Conservation (phyloP, 2,888 invertebrate genomes). For the Lathronympha strigana region DNA sequence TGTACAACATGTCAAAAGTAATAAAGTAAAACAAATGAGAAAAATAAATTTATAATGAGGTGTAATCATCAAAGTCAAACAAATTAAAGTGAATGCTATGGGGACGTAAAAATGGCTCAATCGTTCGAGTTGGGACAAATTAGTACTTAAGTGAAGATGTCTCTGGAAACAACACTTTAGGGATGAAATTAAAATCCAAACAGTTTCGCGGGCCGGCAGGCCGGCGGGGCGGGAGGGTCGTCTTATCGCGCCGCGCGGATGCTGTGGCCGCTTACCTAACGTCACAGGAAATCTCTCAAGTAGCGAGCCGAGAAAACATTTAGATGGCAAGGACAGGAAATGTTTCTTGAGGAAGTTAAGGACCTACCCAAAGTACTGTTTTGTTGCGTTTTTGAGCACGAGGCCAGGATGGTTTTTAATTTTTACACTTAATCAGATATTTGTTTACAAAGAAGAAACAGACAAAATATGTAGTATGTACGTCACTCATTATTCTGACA, state of each 20-base stretch:
- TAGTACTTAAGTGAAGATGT: slow-evolving; percentile 75
- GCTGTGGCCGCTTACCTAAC: slow-evolving; percentile 73
- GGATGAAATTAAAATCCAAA: slow-evolving; percentile 82
- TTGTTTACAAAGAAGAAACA: too few relatives aligned
- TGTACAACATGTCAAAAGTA: not conserved
- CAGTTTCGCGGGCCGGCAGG: slow-evolving; percentile 61
- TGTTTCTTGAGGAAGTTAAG: slow-evolving; percentile 1
- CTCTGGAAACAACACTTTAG: slow-evolving; percentile 81
- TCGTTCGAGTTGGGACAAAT: slow-evolving; percentile 75
- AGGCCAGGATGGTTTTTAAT: not conserved
- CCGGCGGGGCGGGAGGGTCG: slow-evolving; percentile 52
- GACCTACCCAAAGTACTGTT: too few relatives aligned
- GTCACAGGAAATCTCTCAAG: slow-evolving; percentile 51
- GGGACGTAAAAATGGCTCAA: slow-evolving; percentile 58
- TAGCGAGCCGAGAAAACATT: slow-evolving; percentile 30
- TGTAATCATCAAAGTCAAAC: slow-evolving; percentile 25
- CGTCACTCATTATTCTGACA: too few relatives aligned
- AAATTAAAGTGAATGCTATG: slow-evolving; percentile 29
- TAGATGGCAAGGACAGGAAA: not conserved
- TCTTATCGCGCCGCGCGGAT: slow-evolving; percentile 76
- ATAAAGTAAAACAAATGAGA: not conserved
- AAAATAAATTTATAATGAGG: slow-evolving; percentile 14
- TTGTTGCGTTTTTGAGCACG: not conserved
- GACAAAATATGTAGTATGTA: too few relatives aligned
- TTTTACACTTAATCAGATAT: not conserved